Evolutionary conservation across 2,113 vertebrate genomes (phyloP), one percentile per base, ranked within the genome.

Genomic region (Eubucco bourcierii): DNA sequence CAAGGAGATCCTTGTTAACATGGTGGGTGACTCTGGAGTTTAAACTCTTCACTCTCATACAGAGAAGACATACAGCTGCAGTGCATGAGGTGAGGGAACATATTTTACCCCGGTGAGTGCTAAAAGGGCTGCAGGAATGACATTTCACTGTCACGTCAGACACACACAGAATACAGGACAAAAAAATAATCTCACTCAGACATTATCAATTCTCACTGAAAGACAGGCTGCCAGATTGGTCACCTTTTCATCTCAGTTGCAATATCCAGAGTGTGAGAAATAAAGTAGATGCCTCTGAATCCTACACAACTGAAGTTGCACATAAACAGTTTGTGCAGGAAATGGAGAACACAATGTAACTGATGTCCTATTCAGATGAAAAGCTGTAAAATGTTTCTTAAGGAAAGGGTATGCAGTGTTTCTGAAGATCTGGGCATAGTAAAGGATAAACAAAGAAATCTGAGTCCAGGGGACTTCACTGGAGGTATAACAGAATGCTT

Each of bases 401-500:
- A 79, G 87, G n/a, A 59, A 71, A 68, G 6, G 10, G 6, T 5
- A 23, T 7, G 23, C 23, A 52, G 87, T 6, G 1, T n/a, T 65
- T 53, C 67, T 79, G 44, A 37, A 68, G 65, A 80, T 37, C 44
- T 61, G 63, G 44, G 39, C 31, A 39, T 34, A 24, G n/a, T 2
- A 72, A 15, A 61, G 16, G 12, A 52, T 52, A 81, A 87, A 73
- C 13, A 61, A 63, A 80, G 24, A 46, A 52, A 27, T 46, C 10
- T 41, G 47, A 10, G 24, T 67, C 24, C 47, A 23, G 15, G 18
- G 25, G 9, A 64, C 34, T 88, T 53, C 33, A 63, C 17, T 34
- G 44, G 19, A 74, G 25, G 7, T 12, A n/a, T 23, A 41, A 18
- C 0, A 0, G n/a, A 46, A 64, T 4, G 17, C 1, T 1, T 8